Percentiles rank a stretch among this genome's conserved stretches.
Evolutionary conservation across 2,113 vertebrate genomes (phyloP).

Genomic region (Eublepharis macularius): DNA sequence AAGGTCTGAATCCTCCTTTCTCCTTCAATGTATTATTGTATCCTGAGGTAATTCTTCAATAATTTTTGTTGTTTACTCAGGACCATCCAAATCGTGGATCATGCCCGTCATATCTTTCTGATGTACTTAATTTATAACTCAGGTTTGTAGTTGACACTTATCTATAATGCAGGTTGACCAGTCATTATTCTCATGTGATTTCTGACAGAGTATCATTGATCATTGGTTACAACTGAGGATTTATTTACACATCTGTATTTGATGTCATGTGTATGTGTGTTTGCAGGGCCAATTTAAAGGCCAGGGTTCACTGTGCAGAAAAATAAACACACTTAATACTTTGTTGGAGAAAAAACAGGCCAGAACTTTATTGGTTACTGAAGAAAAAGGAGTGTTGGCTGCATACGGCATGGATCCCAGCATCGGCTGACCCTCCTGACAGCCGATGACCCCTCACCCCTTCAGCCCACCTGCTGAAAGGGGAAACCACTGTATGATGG

Average conservation of each 20-base stretch:
- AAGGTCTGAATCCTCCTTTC: conserved; percentile 11
- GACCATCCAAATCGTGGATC: background rate
- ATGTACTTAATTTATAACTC: background rate
- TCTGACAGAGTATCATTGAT: background rate
- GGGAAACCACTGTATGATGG: too few species aligned
- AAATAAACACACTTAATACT: too few species aligned
- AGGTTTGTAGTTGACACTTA: rapidly evolving
- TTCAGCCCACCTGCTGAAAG: too few species aligned
- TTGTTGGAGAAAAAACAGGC: too few species aligned
- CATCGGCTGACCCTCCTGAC: too few species aligned
- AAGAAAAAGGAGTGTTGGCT: too few species aligned
- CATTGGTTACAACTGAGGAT: background rate
- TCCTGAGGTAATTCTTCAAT: conserved; percentile 8
- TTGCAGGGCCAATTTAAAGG: too few species aligned
- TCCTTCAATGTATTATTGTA: background rate
- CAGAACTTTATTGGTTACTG: too few species aligned
- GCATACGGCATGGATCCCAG: too few species aligned
- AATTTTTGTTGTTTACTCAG: background rate
- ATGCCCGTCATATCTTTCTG: background rate
- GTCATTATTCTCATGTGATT: background rate
- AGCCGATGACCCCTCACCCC: too few species aligned
- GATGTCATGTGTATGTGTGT: background rate
- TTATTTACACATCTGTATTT: background rate
- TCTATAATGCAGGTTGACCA: background rate
- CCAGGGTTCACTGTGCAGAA: background rate